Conservation (phyloP, 2,797 vertebrate genomes). For the Enteromius paludinosus region DNA sequence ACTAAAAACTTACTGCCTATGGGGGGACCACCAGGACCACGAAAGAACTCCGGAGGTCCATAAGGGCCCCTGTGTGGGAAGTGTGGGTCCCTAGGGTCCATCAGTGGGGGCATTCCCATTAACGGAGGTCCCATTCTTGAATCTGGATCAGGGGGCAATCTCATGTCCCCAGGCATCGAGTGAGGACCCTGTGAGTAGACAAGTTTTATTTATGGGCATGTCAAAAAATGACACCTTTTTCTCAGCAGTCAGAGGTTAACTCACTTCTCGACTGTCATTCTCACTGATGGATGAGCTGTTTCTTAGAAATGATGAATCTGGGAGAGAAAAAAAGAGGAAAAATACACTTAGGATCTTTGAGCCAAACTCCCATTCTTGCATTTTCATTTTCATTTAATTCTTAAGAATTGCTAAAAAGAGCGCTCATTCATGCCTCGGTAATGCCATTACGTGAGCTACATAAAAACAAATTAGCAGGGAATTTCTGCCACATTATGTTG, state of each 20-base stretch:
- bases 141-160: slow-evolving; percentile 54
- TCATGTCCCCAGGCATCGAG: slow-evolving; percentile 50
- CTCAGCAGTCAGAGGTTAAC: slow-evolving; percentile 14
- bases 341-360: slow-evolving; percentile 9
- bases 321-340: neutral
- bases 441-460: slow-evolving; percentile 45
- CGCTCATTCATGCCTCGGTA: slow-evolving; percentile 46
- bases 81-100: slow-evolving; percentile 58
- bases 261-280: slow-evolving; percentile 62
- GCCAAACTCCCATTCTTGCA: neutral
- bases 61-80: slow-evolving; percentile 57
- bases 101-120: slow-evolving; percentile 52
- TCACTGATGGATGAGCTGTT: slow-evolving; percentile 55
- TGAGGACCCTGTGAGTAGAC: slow-evolving; percentile 48
- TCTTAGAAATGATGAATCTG: slow-evolving; percentile 57
- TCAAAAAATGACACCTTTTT: neutral
- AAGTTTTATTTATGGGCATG: neutral
- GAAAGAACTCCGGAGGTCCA: slow-evolving; percentile 62
- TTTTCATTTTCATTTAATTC: slow-evolving; percentile 32
- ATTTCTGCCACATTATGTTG: slow-evolving; percentile 11
- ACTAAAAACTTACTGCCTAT: slow-evolving; percentile 57
- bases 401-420: slow-evolving; percentile 27
- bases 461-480: slow-evolving; percentile 33
- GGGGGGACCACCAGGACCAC: slow-evolving; percentile 55
- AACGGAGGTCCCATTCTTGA: slow-evolving; percentile 53